These are phyloP conservation scores for Micrastur ruficollis DNA, from an alignment of 2,797 vertebrate species.

Conservation along the genomic window DNA sequence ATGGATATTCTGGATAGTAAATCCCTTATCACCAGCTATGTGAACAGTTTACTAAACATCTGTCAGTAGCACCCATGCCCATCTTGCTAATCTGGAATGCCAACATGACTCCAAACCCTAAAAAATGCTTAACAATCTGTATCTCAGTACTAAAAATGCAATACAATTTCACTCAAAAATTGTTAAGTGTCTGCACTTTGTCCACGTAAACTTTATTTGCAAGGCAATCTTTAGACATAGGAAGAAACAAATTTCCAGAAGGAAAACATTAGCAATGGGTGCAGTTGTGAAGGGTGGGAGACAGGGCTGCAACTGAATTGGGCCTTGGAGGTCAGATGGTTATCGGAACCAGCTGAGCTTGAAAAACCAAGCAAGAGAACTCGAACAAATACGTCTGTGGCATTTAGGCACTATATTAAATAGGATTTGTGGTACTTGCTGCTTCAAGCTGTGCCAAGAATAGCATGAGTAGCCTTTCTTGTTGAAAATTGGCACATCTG, in stretches of 20 bases:
- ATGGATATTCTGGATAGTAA: slow-evolving; percentile 5
- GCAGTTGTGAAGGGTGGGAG: not conserved
- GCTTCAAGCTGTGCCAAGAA: slow-evolving; percentile 51
- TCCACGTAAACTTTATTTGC: not conserved
- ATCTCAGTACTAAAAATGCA: not conserved
- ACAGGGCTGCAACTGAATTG: not conserved
- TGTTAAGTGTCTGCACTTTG: not conserved
- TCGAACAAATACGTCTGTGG: slow-evolving; percentile 23
- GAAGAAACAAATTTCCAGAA: slow-evolving; percentile 31
- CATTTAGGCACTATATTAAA: slow-evolving; percentile 12
- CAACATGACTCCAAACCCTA: not conserved
- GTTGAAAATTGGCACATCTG: slow-evolving; percentile 48
- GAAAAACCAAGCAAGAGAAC: not conserved
- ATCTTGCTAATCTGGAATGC: slow-evolving; percentile 28
- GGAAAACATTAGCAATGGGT: not conserved
- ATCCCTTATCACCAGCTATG: slow-evolving; percentile 19
- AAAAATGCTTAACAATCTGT: not conserved
- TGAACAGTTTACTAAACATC: slow-evolving; percentile 45
- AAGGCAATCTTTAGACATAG: not conserved
- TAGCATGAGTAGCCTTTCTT: slow-evolving; percentile 37
- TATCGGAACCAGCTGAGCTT: slow-evolving; percentile 15
- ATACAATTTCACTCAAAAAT: not conserved
- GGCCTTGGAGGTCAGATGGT: slow-evolving; percentile 22
- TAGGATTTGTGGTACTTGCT: slow-evolving; percentile 46
- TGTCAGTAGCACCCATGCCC: slow-evolving; percentile 13